Evolutionary conservation across 2,888 invertebrate genomes (phyloP).

Genomic region (Lepidocyrtoides sp.): DNA sequence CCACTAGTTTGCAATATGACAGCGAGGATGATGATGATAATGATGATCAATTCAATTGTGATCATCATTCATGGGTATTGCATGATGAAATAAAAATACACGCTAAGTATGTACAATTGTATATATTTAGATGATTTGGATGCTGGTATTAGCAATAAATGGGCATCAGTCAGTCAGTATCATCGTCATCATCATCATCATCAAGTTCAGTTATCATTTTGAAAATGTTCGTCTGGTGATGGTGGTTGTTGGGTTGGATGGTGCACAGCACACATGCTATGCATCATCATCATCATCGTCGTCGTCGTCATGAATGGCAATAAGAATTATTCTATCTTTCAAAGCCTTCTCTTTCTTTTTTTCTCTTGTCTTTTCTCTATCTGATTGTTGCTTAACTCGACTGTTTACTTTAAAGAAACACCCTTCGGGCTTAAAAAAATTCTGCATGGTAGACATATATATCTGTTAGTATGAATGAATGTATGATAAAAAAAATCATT

Average conservation of each 20-base stretch:
- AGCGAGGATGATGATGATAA: not conserved
- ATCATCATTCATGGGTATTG: constrained; percentile 19
- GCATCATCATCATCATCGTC: not conserved
- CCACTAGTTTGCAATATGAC: not conserved
- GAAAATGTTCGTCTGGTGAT: not conserved
- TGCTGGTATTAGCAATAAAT: constrained; percentile 33
- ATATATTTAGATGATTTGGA: not conserved
- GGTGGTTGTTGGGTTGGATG: not conserved
- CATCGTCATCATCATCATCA: not conserved
- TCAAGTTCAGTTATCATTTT: constrained; percentile 5
- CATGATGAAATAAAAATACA: not conserved
- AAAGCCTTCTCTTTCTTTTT: not conserved
- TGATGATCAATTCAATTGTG: constrained; percentile 41
- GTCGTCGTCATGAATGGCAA: not conserved
- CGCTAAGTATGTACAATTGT: not conserved
- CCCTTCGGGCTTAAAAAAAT: constrained; percentile 17
- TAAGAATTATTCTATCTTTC: not conserved
- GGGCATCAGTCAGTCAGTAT: not conserved
- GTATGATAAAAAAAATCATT: too few species aligned
- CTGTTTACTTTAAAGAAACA: constrained; percentile 41
- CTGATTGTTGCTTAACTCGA: not conserved
- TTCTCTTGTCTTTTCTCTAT: not conserved
- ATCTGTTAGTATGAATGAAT: not conserved
- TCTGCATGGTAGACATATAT: not conserved
- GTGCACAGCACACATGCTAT: not conserved